These are phyloP conservation scores for Paracyprichromis sp. DNA, from an alignment of 2,113 vertebrate genomes.

Conservation along the genomic window DNA sequence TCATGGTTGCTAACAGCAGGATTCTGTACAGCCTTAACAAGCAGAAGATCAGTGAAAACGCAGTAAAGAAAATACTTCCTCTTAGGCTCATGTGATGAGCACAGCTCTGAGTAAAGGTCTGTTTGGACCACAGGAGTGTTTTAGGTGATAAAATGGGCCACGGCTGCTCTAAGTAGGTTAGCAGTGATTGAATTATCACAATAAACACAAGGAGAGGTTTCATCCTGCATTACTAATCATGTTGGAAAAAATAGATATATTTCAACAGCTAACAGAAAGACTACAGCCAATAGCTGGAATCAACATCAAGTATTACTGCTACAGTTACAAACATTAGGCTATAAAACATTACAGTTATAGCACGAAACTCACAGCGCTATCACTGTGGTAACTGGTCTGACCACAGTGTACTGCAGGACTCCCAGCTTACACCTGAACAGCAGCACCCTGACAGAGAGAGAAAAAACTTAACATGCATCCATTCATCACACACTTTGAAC, in stretches of 20 bases:
- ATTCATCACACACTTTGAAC: background rate
- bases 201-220: background rate
- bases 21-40: background rate
- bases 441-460: conserved; percentile 77
- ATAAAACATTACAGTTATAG: background rate
- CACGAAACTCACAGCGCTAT: conserved; percentile 78
- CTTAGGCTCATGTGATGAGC: background rate
- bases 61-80: background rate
- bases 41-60: rapidly evolving
- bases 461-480: background rate
- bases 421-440: conserved; percentile 93
- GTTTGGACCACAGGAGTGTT: background rate
- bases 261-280: background rate
- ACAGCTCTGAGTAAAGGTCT: background rate
- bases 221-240: background rate
- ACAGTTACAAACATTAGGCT: background rate
- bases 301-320: background rate
- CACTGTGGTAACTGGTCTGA: conserved; percentile 90
- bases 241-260: background rate
- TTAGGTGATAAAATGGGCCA: background rate
- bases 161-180: background rate
- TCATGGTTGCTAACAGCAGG: background rate
- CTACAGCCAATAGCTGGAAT: background rate
- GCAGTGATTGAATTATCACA: background rate
- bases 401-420: conserved; percentile 92